Conservation (phyloP, 2,888 invertebrate genomes). For the Caenorhabditis sp. region DNA sequence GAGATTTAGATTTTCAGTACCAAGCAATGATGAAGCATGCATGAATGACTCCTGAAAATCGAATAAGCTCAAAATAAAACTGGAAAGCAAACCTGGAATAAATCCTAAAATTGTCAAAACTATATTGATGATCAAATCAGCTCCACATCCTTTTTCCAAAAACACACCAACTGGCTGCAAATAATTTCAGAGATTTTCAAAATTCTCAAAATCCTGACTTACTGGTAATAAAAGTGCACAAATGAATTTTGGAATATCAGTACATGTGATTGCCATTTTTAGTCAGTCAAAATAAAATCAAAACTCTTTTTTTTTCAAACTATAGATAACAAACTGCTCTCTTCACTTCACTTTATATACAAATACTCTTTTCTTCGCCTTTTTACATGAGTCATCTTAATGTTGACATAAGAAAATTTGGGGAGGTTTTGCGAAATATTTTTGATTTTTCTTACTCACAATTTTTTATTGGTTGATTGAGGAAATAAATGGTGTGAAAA, state of each 20-base stretch:
- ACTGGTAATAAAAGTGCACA: conserved; percentile 56
- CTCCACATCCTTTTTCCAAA: conserved; percentile 58
- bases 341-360: not conserved
- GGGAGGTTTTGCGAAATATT: not conserved
- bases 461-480: not conserved
- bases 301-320: not conserved
- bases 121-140: conserved; percentile 46
- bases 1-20: conserved; percentile 28
- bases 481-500: too few relatives aligned
- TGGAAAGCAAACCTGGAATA: conserved; percentile 17
- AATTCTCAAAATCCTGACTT: conserved; percentile 15
- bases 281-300: not conserved
- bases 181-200: not conserved
- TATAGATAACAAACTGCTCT: not conserved
- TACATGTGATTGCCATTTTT: conserved; percentile 51
- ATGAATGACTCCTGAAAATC: conserved; percentile 33
- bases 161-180: conserved; percentile 60
- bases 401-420: not conserved
- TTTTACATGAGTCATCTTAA: not conserved
- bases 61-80: too few relatives aligned
- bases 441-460: not conserved
- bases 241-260: conserved; percentile 53
- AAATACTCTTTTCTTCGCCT: not conserved
- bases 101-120: conserved; percentile 43
- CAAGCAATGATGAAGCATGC: conserved; percentile 45